Base-by-base conservation (phyloP, 1,140 invertebrate genomes). In the Anthonomus grandis region DNA sequence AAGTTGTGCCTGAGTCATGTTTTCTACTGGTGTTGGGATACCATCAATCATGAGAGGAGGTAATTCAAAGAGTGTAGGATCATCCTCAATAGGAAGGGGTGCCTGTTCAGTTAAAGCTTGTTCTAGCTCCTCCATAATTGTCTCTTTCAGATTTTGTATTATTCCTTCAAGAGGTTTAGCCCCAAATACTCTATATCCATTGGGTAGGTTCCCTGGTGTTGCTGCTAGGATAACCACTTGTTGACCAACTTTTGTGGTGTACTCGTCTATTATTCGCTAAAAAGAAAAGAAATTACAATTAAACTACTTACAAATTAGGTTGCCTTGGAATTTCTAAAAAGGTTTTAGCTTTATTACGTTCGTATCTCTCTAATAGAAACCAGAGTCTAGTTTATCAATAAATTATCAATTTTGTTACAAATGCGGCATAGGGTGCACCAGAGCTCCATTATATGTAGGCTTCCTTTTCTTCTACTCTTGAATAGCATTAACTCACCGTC, bases 1-100 rank as follows among this genome's bases (percentile, higher is more conserved):
- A 27, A 98, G 76, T 74, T 97, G 95, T 24, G 95, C 95, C 74
- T 97, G 95, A 15, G 95, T 98, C 95, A 98, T 98, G 81, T 97
- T 97, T 76, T 98, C 95, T 0, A 98, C 93, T 2, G 94, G 95
- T 31, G 95, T 98, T 24, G 95, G 95, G 72, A 98, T 98, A 38
- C 91, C 95, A 76, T 97, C 95, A 63, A 98, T 95, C 60, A 97
- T 93, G 25, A 97, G 78, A 12, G 93, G 93, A 47, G 95, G 95
- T 70, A 98, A 77, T 78, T 97, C 94, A 75, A 97, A 95, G 31
- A 97, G 78, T 38, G 89, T 89, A 1, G 93, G 90, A 77, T 95
- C 93, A 61, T 97, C 94, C 66, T 44, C 17, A 44, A 39, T 6
- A 12, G 15, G 17, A 39, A 17, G 37, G 12, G 37, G 15, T 8